Percentiles rank a stretch among this genome's conserved stretches.
Conservation (phyloP, 2,888 invertebrate species). For the Stomorhina lunata region DNA sequence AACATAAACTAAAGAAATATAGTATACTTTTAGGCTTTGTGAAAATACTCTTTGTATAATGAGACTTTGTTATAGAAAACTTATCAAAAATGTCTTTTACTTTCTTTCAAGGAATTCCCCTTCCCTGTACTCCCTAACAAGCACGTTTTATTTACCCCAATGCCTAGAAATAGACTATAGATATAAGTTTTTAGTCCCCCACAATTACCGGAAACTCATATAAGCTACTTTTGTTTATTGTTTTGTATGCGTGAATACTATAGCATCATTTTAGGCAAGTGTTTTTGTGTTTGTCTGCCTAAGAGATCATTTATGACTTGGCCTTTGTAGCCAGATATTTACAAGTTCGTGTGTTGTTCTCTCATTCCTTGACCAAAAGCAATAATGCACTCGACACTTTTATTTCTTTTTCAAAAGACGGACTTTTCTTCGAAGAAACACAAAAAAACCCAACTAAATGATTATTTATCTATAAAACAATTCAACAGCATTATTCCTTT, state of each 20-base stretch:
- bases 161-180: constrained; percentile 2
- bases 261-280: constrained; percentile 18
- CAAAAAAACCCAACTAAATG: constrained; percentile 55
- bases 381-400: constrained; percentile 71
- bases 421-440: not conserved
- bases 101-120: not conserved
- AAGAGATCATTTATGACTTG: constrained; percentile 40
- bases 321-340: not conserved
- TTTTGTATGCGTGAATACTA: constrained; percentile 36
- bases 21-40: not conserved
- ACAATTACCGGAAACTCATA: constrained; percentile 59
- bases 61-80: not conserved
- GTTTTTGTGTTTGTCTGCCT: constrained; percentile 6
- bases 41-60: not conserved
- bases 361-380: constrained; percentile 56
- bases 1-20: too few species aligned
- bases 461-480: constrained; percentile 62
- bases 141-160: constrained; percentile 15
- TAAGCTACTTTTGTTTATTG: constrained; percentile 64
- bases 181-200: constrained; percentile 43
- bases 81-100: constrained; percentile 44
- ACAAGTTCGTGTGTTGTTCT: not conserved
- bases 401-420: constrained; percentile 70
- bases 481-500: constrained; percentile 18
- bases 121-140: not conserved